Evolutionary conservation across 2,888 invertebrate species (phyloP).

Genomic region (Oscheius sp.): DNA sequence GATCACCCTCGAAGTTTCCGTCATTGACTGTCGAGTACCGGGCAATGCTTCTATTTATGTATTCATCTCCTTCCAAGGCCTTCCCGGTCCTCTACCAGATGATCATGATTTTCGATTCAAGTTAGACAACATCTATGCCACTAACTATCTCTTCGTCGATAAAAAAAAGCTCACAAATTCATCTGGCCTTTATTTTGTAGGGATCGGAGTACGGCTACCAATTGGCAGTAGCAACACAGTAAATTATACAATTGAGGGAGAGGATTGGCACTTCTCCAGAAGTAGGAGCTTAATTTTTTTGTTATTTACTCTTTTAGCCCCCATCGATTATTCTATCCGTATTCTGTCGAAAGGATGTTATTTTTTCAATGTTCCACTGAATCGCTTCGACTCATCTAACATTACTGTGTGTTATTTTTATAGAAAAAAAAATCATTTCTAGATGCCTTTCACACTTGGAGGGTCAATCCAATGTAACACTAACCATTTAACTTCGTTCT

Average conservation of each 20-base stretch:
- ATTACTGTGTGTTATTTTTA: too few species aligned
- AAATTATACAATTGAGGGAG: slow-evolving; percentile 18
- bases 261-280: neutral
- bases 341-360: slow-evolving; percentile 57
- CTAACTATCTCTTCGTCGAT: slow-evolving; percentile 40
- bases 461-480: slow-evolving; percentile 41
- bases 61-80: slow-evolving; percentile 50
- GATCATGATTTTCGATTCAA: slow-evolving; percentile 44
- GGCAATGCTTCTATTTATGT: slow-evolving; percentile 37
- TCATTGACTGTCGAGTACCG: neutral
- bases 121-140: slow-evolving; percentile 14
- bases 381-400: slow-evolving; percentile 46
- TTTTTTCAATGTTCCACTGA: slow-evolving; percentile 36
- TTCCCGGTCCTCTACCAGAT: slow-evolving; percentile 47
- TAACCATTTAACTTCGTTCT: slow-evolving; percentile 48
- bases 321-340: slow-evolving; percentile 45
- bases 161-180: slow-evolving; percentile 43
- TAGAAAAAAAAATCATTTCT: too few species aligned
- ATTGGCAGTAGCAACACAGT: slow-evolving; percentile 8
- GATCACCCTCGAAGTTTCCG: neutral
- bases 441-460: slow-evolving; percentile 25
- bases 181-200: slow-evolving; percentile 54
- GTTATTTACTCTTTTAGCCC: neutral
- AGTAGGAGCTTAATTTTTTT: neutral
- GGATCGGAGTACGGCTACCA: slow-evolving; percentile 41